Base-by-base conservation (phyloP, 2,797 vertebrate genomes). In the Mycteria americana region DNA sequence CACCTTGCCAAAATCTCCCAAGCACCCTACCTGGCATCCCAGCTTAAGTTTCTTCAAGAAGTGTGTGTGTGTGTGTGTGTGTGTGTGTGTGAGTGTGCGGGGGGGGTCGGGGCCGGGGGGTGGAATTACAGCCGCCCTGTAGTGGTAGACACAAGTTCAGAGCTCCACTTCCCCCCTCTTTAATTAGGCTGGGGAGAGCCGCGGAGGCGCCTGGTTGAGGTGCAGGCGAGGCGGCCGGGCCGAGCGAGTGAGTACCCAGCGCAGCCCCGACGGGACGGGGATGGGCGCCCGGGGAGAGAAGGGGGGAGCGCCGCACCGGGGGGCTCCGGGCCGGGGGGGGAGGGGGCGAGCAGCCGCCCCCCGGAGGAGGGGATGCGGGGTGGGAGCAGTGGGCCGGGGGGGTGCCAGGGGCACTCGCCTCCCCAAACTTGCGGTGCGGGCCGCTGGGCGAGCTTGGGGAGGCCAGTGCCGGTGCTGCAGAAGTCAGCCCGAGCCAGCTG, bases 11-110 rank as follows among this genome's bases (percentile, higher is more conserved):
- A 98, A 98, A 97, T 97, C 96, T 96, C 94, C 97, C 97, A 94
- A 89, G 98, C 98, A 98, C 98, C 98, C 98, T 98, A 98, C 98
- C 98, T 98, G 98, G 97, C 98, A 98, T 98, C 98, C 98, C 92
- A 96, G 98, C 98, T 98, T 98, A 97, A 98, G 97, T 98, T 98
- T 98, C 97, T 97, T 72, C 96, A 97, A 97, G 79, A 94, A 94
- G 83, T 85, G 75, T 82, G 78, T 83, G 77, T 67, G 70, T 70
- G 75, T 72, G 83, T 53, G 64, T 51, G 82, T 63, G 53, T 64
- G 50, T 22, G 64, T 37, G 97, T 97, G 69, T 10, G 50, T 22
- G 46, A 6, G 46, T 46, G 50, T 10, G 89, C 88, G 89, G 82
- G 75, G 75, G 86, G 73, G 54, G 37, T 17, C 39, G 68, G 74